A percentile compares a stretch with the other conserved stretches of the same genome.
Conservation (phyloP, 2,113 vertebrate genomes). For the Mirza zaza region DNA sequence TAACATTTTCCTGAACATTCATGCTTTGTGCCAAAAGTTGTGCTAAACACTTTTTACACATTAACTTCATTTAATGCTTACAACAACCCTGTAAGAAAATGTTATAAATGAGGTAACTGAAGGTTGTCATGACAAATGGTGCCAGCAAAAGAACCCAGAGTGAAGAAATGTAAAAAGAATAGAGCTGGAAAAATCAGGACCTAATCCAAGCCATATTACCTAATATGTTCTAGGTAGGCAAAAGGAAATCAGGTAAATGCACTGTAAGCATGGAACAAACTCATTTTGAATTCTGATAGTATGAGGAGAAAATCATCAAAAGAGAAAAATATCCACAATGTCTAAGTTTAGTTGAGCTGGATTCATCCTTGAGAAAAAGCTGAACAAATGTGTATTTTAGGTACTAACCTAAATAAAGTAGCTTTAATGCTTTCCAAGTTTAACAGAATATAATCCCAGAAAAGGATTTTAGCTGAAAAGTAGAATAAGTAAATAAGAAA, state of each 20-base stretch:
- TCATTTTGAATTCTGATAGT: background rate
- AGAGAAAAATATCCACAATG: background rate
- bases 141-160: background rate
- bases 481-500: constrained; percentile 33
- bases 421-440: constrained; percentile 32
- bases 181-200: background rate
- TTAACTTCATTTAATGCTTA: background rate
- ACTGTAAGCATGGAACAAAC: background rate
- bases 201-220: background rate
- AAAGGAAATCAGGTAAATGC: constrained; percentile 5
- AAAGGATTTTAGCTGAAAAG: constrained; percentile 16
- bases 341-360: constrained; percentile 14
- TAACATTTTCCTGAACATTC: background rate
- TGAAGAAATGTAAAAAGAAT: background rate
- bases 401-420: constrained; percentile 7
- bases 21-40: background rate
- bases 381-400: constrained; percentile 37
- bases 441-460: constrained; percentile 30
- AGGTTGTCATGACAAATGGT: background rate
- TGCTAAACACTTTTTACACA: background rate
- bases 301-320: background rate
- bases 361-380: constrained; percentile 22
- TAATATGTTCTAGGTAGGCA: background rate
- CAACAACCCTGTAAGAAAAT: background rate
- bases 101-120: background rate